These are phyloP conservation scores for Epistrophe eligans DNA, from an alignment of 2,888 invertebrate species.

Conservation along the genomic window DNA sequence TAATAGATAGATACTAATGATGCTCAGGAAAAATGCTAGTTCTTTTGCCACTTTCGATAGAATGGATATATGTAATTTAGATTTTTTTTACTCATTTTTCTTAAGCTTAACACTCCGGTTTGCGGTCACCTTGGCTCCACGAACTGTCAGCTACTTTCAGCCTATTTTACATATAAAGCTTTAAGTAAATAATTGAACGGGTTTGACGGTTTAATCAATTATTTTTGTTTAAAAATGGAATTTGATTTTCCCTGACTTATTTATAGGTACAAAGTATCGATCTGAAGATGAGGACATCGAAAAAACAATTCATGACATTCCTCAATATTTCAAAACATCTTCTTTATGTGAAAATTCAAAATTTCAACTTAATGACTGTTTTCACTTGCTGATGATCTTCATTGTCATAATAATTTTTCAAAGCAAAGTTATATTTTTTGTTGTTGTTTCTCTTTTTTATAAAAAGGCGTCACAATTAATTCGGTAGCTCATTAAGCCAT, in stretches of 20 bases:
- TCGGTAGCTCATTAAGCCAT: constrained; percentile 57
- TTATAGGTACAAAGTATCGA: too few species aligned
- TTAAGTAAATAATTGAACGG: too few species aligned
- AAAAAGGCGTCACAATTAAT: constrained; percentile 51
- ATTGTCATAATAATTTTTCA: not conserved
- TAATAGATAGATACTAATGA: constrained; percentile 11
- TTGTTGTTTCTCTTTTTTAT: not conserved
- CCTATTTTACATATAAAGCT: too few species aligned
- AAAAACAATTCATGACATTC: not conserved
- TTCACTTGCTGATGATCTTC: not conserved
- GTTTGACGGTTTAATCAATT: too few species aligned
- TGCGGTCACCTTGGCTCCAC: too few species aligned
- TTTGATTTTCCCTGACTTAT: too few species aligned
- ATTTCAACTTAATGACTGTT: not conserved
- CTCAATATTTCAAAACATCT: not conserved
- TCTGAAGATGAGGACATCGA: not conserved
- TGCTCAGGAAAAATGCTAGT: not conserved
- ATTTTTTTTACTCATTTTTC: not conserved
- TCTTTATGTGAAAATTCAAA: not conserved
- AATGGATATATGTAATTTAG: not conserved
- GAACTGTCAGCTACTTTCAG: too few species aligned
- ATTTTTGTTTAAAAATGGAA: too few species aligned
- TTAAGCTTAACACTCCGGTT: too few species aligned
- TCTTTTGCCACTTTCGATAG: not conserved
- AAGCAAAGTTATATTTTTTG: not conserved